A percentile compares a stretch with the other conserved stretches of the same genome.
Evolutionary conservation across 2,888 invertebrate genomes (phyloP).

Genomic region (Hypomecis punctinalis): DNA sequence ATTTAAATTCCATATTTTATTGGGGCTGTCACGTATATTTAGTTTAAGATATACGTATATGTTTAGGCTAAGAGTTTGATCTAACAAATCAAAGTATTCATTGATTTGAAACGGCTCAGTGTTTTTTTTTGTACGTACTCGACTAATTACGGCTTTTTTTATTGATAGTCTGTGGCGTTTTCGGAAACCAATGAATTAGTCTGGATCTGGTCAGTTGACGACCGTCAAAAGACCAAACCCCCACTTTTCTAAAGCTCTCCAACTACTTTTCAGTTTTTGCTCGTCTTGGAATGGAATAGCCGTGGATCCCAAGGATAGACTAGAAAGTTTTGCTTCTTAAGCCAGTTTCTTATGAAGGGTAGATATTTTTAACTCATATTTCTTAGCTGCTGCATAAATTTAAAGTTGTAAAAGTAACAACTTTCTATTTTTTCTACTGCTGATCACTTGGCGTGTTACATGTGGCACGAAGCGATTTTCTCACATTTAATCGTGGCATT

Average conservation of each 20-base stretch:
- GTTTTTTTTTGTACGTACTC: conserved; percentile 18
- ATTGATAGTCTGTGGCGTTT: conserved; percentile 12
- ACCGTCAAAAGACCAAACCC: neutral
- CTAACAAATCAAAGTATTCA: conserved; percentile 20
- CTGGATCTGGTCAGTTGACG: conserved; percentile 13
- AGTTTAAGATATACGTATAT: too few species aligned
- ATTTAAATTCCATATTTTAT: conserved; percentile 44
- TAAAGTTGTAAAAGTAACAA: neutral
- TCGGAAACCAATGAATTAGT: conserved; percentile 23
- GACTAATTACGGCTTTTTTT: neutral
- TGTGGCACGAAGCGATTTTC: neutral
- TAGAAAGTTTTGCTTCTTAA: neutral
- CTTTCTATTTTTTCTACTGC: neutral
- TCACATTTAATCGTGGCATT: neutral
- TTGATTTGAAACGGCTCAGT: conserved; percentile 27
- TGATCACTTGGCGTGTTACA: neutral
- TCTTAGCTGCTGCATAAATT: neutral
- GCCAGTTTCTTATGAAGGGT: neutral
- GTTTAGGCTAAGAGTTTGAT: neutral
- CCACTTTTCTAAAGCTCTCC: neutral
- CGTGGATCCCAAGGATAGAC: neutral
- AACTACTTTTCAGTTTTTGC: neutral
- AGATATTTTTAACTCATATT: too few species aligned
- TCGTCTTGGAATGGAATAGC: neutral
- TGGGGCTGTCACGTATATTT: conserved; percentile 15